Evolutionary conservation across 2,888 invertebrate genomes (phyloP).

Genomic region (Netelia melanura): DNA sequence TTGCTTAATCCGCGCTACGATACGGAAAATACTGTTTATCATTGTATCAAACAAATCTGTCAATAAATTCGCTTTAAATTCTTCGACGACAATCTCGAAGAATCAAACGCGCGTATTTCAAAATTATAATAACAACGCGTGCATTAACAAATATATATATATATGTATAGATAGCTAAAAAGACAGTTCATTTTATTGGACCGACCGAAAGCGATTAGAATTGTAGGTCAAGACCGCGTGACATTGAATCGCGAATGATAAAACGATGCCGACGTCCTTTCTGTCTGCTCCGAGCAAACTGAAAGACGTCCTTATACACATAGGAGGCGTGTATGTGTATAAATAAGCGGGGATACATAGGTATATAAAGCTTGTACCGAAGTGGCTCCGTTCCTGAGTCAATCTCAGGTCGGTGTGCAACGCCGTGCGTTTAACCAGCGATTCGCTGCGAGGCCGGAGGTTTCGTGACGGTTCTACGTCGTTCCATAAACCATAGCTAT

Average conservation of each 20-base stretch:
- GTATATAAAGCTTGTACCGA: not conserved
- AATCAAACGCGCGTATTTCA: not conserved
- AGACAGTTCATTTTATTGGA: not conserved
- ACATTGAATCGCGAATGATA: conserved; percentile 55
- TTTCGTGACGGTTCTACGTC: conserved; percentile 13
- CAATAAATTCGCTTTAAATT: not conserved
- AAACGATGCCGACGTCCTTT: conserved; percentile 39
- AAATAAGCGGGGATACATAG: not conserved
- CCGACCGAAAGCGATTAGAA: conserved; percentile 24
- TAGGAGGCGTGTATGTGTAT: not conserved
- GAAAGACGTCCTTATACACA: conserved; percentile 29
- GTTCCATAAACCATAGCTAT: not conserved
- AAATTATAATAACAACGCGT: not conserved
- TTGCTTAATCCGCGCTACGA: conserved; percentile 24
- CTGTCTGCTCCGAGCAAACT: conserved; percentile 45
- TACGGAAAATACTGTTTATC: not conserved
- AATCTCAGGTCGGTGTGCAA: not conserved
- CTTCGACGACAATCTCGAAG: not conserved
- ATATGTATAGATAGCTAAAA: not conserved
- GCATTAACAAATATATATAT: not conserved
- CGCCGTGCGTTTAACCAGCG: not conserved
- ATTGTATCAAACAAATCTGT: too few relatives aligned
- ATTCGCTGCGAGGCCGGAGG: not conserved
- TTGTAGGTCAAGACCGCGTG: conserved; percentile 56
- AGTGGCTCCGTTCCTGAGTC: not conserved